A percentile compares a stretch with the other conserved stretches of the same genome.
Conservation (phyloP, 2,113 vertebrate genomes). For the Grantiella picta region DNA sequence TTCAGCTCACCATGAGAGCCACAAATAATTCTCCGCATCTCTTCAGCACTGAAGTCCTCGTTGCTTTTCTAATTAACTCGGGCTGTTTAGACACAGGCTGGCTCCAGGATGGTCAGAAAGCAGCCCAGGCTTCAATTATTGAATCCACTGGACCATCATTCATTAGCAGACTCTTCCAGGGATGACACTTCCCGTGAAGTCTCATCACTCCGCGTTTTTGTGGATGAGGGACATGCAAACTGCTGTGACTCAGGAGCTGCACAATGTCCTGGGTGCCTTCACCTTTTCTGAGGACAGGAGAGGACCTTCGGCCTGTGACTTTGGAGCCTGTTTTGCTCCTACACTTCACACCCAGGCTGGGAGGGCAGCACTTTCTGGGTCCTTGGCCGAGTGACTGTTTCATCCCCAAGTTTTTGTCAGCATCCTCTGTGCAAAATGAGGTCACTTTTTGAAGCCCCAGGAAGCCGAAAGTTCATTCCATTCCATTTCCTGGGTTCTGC, state of each 20-base stretch:
- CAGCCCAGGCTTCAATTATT: background rate
- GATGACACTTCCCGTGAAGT: background rate
- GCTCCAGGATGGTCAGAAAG: background rate
- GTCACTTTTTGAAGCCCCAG: background rate
- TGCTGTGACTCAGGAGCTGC: background rate
- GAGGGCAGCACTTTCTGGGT: background rate
- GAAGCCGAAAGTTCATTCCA: accelerated
- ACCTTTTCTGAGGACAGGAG: too few relatives aligned
- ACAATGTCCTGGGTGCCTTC: background rate
- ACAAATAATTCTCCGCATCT: background rate
- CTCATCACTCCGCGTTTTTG: background rate
- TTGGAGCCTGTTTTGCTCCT: background rate
- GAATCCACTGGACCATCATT: background rate
- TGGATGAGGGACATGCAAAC: background rate
- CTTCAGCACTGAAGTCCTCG: background rate
- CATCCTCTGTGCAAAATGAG: background rate
- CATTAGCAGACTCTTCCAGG: background rate
- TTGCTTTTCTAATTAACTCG: background rate
- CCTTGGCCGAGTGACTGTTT: background rate
- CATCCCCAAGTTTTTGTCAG: background rate
- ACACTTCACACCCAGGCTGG: background rate
- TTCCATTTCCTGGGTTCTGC: background rate
- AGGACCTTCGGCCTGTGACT: background rate
- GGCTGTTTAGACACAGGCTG: background rate
- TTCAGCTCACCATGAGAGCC: background rate